Percentiles rank a stretch among this genome's conserved stretches.
phyloP scores from a whole-genome alignment of 1,140 invertebrate species.

The Bombus superbus region DNA sequence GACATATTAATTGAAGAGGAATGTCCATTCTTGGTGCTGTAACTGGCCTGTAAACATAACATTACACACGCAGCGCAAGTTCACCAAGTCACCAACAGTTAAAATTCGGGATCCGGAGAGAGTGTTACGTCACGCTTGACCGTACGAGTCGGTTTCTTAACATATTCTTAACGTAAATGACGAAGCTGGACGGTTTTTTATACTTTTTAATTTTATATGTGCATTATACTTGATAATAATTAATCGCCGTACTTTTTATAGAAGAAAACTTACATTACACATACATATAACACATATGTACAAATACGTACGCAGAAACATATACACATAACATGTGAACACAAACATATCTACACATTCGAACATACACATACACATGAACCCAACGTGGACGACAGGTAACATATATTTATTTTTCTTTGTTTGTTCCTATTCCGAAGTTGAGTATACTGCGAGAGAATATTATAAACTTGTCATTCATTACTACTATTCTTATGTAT shows the following conservation, averaged over 20 bases:
- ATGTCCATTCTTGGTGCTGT: constrained; percentile 65
- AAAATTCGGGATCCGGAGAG: constrained; percentile 22
- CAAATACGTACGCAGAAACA: neutral
- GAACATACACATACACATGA: neutral
- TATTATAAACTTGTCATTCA: constrained; percentile 66
- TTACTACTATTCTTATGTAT: constrained; percentile 70
- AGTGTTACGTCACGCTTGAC: constrained; percentile 25
- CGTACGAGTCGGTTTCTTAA: constrained; percentile 61
- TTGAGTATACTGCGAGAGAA: constrained; percentile 63
- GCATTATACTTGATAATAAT: constrained; percentile 78
- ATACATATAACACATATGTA: neutral
- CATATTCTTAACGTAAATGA: constrained; percentile 58
- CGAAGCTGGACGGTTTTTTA: constrained; percentile 73
- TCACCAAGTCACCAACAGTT: neutral
- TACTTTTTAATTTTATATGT: constrained; percentile 82
- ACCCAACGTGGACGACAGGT: constrained; percentile 23
- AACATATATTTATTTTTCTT: constrained; percentile 62
- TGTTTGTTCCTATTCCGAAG: constrained; percentile 69
- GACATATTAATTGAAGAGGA: constrained; percentile 51
- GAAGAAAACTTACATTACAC: constrained; percentile 70
- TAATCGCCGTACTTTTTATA: constrained; percentile 74
- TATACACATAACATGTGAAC: neutral
- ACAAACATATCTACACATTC: neutral
- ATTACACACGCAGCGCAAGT: constrained; percentile 1
- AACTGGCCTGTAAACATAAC: constrained; percentile 55